Percentiles rank a stretch among this genome's conserved stretches.
These are phyloP conservation scores for Percopsis transmontana DNA, from an alignment of 2,113 vertebrate species.

Conservation along the genomic window DNA sequence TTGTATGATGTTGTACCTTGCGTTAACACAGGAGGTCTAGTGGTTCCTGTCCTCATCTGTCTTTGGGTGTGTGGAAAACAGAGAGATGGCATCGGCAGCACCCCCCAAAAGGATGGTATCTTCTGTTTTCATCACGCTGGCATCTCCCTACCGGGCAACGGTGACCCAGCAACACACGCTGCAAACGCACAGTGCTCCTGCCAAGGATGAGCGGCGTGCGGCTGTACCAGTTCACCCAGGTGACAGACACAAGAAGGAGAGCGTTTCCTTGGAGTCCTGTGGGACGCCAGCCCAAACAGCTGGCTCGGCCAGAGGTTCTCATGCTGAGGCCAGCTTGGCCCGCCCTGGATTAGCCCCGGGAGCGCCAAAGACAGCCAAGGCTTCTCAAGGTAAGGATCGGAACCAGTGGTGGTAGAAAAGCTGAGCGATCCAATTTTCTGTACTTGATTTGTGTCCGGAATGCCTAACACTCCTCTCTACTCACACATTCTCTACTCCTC, in stretches of 20 bases:
- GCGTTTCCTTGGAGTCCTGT: constrained; percentile 15
- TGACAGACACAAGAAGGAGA: constrained; percentile 42
- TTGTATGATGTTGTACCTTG: too few relatives aligned
- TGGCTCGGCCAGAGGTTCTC: constrained; percentile 14
- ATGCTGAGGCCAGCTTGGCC: constrained; percentile 10
- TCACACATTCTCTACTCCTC: too few relatives aligned
- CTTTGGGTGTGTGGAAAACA: background rate
- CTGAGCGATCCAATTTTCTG: background rate
- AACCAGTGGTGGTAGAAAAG: background rate
- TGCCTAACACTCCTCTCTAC: too few relatives aligned
- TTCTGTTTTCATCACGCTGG: constrained; percentile 88
- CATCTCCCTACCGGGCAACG: constrained; percentile 76
- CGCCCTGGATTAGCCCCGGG: constrained; percentile 13
- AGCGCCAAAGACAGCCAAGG: constrained; percentile 15
- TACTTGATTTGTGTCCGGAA: background rate
- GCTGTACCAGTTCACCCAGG: constrained; percentile 39
- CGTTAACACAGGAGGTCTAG: too few relatives aligned
- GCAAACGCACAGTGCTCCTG: constrained; percentile 44
- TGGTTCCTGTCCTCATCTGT: too few relatives aligned
- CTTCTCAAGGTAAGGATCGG: constrained; percentile 44
- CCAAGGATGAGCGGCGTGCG: constrained; percentile 50
- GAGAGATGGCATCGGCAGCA: constrained; percentile 73
- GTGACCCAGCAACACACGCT: constrained; percentile 64
- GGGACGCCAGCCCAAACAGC: constrained; percentile 7
- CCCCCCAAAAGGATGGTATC: constrained; percentile 86